Conservation (phyloP, 2,888 invertebrate species). For the Scaeva pyrastri region DNA sequence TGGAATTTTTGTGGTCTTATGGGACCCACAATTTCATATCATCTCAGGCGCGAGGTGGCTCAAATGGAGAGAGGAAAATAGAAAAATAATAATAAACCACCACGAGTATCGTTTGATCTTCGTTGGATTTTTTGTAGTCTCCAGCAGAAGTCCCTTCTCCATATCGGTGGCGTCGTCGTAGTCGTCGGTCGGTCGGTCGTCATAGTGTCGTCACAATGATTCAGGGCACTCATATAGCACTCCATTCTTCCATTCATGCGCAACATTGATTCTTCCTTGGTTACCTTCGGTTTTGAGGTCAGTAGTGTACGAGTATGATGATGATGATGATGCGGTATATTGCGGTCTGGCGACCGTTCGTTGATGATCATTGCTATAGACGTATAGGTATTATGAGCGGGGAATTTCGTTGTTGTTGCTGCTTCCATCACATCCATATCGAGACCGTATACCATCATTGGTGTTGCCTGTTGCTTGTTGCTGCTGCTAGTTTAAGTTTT, state of each 20-base stretch:
- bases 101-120: slow-evolving; percentile 21
- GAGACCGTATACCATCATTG: slow-evolving; percentile 2
- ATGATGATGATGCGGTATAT: slow-evolving; percentile 53
- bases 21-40: too few relatives aligned
- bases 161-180: background rate
- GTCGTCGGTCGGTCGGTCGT: background rate
- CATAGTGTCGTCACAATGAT: background rate
- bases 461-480: background rate
- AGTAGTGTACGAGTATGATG: slow-evolving; percentile 44
- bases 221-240: slow-evolving; percentile 27
- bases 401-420: background rate
- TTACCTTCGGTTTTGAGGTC: slow-evolving; percentile 74
- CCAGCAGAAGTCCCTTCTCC: slow-evolving; percentile 50
- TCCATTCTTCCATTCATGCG: slow-evolving; percentile 68
- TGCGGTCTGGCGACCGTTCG: slow-evolving; percentile 54
- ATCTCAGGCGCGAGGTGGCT: too few relatives aligned
- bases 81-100: slow-evolving; percentile 29
- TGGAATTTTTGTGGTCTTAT: slow-evolving; percentile 4
- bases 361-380: slow-evolving; percentile 64
- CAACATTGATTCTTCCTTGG: slow-evolving; percentile 37
- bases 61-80: background rate
- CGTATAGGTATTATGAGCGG: slow-evolving; percentile 15
- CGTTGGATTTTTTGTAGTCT: slow-evolving; percentile 8
- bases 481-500: background rate
- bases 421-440: slow-evolving; percentile 10